Conservation (phyloP, 2,888 invertebrate species). For the Fabriciana adippe region DNA sequence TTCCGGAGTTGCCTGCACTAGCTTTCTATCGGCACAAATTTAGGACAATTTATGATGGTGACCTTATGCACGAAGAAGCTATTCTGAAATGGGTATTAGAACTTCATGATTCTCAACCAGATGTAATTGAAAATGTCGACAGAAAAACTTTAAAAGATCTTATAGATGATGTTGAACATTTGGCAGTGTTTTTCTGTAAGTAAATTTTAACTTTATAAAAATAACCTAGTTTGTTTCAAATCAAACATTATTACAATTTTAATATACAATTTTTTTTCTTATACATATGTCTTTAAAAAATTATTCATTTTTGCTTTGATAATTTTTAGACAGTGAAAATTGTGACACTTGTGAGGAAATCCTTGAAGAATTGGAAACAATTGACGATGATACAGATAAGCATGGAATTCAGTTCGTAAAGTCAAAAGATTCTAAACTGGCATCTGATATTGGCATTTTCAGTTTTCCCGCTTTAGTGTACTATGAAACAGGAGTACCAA, state of each 20-base stretch:
- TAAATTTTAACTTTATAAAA: conserved; percentile 37
- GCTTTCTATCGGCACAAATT: conserved; percentile 94
- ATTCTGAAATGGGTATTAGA: conserved; percentile 95
- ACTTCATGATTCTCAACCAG: conserved; percentile 91
- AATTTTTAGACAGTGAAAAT: conserved; percentile 88
- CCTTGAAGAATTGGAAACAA: conserved; percentile 93
- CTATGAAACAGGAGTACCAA: conserved; percentile 96
- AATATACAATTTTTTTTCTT: neutral
- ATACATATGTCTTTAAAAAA: neutral
- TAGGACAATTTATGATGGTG: conserved; percentile 93
- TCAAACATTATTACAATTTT: neutral
- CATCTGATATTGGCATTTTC: conserved; percentile 95
- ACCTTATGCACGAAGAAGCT: conserved; percentile 95
- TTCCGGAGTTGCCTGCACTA: conserved; percentile 90
- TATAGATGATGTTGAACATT: conserved; percentile 94
- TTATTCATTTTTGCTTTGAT: neutral
- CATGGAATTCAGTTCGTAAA: conserved; percentile 97
- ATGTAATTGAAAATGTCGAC: conserved; percentile 95
- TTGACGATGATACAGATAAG: conserved; percentile 95
- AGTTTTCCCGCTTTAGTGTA: conserved; percentile 96
- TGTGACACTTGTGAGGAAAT: conserved; percentile 93
- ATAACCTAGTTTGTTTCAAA: neutral
- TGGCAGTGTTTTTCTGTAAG: conserved; percentile 96
- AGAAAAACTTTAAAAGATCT: conserved; percentile 94
- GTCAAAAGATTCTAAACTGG: conserved; percentile 93